These are phyloP conservation scores for Metopia argyrocephala DNA, from an alignment of 2,888 invertebrate species.

Conservation along the genomic window DNA sequence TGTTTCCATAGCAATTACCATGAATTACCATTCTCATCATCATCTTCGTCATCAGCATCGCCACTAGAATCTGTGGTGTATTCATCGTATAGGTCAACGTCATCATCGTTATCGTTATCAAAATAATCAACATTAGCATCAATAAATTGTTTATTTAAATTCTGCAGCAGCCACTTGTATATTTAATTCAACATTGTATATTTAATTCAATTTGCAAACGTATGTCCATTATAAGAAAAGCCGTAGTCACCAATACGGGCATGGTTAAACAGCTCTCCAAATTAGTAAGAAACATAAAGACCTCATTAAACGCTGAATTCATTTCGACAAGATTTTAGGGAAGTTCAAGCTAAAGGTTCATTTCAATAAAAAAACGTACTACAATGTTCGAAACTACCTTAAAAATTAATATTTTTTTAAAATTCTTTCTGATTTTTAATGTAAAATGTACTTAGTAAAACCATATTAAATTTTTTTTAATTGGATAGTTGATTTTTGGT, in stretches of 20 bases:
- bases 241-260: constrained; percentile 83
- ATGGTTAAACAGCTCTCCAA: constrained; percentile 84
- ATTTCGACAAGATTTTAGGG: too few relatives aligned
- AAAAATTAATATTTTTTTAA: too few relatives aligned
- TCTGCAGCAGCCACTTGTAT: constrained; percentile 77
- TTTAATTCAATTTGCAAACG: constrained; percentile 85
- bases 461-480: too few relatives aligned
- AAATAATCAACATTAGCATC: constrained; percentile 69
- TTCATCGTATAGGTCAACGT: constrained; percentile 68
- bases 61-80: constrained; percentile 68
- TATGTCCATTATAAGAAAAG: constrained; percentile 84
- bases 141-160: constrained; percentile 68
- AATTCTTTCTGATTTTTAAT: too few relatives aligned
- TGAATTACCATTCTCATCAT: constrained; percentile 57
- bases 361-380: too few relatives aligned
- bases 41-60: constrained; percentile 66
- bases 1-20: constrained; percentile 19
- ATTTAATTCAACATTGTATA: constrained; percentile 79
- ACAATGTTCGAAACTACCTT: too few relatives aligned
- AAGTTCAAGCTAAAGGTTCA: too few relatives aligned
- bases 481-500: too few relatives aligned
- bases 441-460: too few relatives aligned
- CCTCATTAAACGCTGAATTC: constrained; percentile 78
- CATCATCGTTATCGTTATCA: constrained; percentile 69
- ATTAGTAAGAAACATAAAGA: constrained; percentile 84